Base-by-base conservation (phyloP, 2,797 vertebrate species). In the Gymnothorax reevesii region DNA sequence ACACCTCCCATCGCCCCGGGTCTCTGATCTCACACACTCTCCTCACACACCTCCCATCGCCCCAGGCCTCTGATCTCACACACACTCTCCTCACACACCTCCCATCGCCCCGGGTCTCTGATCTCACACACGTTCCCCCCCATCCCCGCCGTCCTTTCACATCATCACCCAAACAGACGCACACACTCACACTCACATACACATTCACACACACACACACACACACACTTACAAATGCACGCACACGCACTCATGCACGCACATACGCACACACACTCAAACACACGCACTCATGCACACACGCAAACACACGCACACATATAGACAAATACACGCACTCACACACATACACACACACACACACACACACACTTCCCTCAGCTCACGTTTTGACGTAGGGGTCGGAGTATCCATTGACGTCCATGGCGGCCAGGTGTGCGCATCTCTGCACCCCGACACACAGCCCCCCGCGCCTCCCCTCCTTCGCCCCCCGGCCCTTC, bases 301-400 rank as follows among this genome's bases (percentile, higher is more conserved):
- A 17, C 59, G 0, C 62, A 22, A 15, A 64, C 60, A 64, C 60
- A 20, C 60, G 22, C 15, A 64, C 15, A 7, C 60, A 64, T 4
- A 20, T 20, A 20, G 3, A 64, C 62, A 64, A 2, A 64, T 22
- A n/a, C 62, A 22, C 62, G n/a, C 20, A 64, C 62, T 20, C 62
- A n/a, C 20, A n/a, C 22, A n/a, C 62, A n/a, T 20, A 7, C 20
- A 13, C 52, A 10, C 54, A 0, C 64, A 6, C 20, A 15, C 64
- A 0, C 22, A 33, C 77, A 7, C 9, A 20, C 27, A 25, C 57
- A n/a, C 59, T 52, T 42, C 57, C 69, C 57, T 85, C 82, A 84
- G 85, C 96, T 97, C 92, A 98, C 97, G 94, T 97, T 93, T 98
- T 98, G 87, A 98, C 97, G 4, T 98, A 98, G 89, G 97, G 97